Conservation (phyloP, 1,140 invertebrate genomes). For the Diorhabda carinulata region DNA sequence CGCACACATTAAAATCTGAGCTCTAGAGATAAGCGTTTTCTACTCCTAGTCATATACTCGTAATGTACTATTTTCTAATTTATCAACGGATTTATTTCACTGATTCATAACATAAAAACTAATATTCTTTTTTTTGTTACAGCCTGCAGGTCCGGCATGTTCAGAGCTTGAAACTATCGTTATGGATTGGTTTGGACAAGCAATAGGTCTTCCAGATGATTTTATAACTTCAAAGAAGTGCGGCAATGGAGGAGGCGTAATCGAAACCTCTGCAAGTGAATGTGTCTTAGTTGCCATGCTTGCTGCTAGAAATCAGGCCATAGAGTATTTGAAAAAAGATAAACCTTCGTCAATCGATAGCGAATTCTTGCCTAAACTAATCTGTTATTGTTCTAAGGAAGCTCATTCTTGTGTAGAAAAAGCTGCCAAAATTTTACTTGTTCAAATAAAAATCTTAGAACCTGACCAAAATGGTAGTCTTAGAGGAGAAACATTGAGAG, state of each 20-base stretch:
- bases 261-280: constrained; percentile 91
- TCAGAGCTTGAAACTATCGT: constrained; percentile 96
- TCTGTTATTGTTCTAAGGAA: constrained; percentile 94
- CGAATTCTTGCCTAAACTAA: constrained; percentile 79
- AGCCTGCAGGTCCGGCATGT: constrained; percentile 92
- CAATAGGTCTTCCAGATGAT: constrained; percentile 83
- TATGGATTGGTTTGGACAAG: constrained; percentile 96
- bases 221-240: constrained; percentile 75
- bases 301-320: constrained; percentile 84
- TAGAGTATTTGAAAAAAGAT: constrained; percentile 67
- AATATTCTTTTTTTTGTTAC: constrained; percentile 31
- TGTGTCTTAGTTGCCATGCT: constrained; percentile 85
- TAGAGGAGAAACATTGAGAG: constrained; percentile 66
- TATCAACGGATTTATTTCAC: no score
- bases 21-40: no score
- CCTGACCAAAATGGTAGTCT: constrained; percentile 79
- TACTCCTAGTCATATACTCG: no score
- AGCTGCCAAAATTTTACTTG: constrained; percentile 86
- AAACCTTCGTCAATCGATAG: constrained; percentile 77
- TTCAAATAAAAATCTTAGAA: constrained; percentile 83
- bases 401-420: constrained; percentile 97
- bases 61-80: no score
- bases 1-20: no score
- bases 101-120: background rate
- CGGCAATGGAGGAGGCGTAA: constrained; percentile 84